Base-by-base conservation (phyloP, 2,888 invertebrate genomes). In the Aporophyla nigra region DNA sequence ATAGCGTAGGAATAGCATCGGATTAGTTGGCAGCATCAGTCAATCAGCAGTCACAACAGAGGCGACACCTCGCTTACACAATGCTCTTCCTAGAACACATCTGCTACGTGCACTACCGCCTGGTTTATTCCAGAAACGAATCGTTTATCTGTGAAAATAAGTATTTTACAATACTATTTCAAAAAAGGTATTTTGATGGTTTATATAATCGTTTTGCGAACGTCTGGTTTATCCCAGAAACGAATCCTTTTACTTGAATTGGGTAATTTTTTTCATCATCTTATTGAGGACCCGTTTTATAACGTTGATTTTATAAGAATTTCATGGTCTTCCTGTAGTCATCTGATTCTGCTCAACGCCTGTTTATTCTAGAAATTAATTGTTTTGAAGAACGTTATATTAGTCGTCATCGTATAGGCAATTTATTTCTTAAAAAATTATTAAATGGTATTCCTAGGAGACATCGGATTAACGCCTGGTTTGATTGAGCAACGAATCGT, bases 31-130 rank as follows among this genome's bases (percentile, higher is more conserved):
- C 93, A 92, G 91, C 94, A 92, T 92, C 92, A 91, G 94, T 95
- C 96, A 94, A 94, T 96, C 96, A 95, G 91, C 93, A 92, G 94
- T 96, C 96, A 95, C 93, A 96, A 96, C 95, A 95, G 86, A 86
- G 90, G 87, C 80, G 90, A 89, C 90, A 87, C 82, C 88, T 86
- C 86, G 83, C 87, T 83, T 84, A 86, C 73, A 85, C 83, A 85
- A 83, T 70, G 71, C 76, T 80, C 88, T 95, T 95, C 95, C 92
- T 91, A 91, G 95, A 94, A 95, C 88, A 85, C 87, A 87, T 90
- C 86, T 86, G 87, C 73, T 80, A 61, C 83, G 66, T 75, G 61
- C 33, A 54, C 63, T 53, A 78, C 43, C 62, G 43, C 54, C 63
- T 59, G 49, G n/a, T 14, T 77, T 61, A 54, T 66, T 73, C 53